Evolutionary conservation across 1,140 invertebrate genomes (phyloP).

Genomic region (Drosophila erecta): DNA sequence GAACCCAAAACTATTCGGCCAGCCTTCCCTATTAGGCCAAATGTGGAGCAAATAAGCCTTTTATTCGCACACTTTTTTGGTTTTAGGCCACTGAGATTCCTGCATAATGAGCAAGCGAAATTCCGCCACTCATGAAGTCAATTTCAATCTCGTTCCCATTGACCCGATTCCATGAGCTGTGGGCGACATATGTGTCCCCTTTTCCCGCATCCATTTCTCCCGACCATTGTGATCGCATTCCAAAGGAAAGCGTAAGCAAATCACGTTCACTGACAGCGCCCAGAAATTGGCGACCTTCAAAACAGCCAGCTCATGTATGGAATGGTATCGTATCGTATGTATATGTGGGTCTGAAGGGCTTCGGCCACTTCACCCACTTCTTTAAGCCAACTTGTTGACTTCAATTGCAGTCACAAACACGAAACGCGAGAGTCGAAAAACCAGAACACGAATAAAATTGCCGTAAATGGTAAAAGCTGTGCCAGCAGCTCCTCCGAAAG

Average conservation of each 20-base stretch:
- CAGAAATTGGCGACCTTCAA: slow-evolving; percentile 67
- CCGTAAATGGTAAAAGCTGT: slow-evolving; percentile 46
- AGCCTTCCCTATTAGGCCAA: background rate
- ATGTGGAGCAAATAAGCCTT: background rate
- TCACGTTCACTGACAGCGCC: slow-evolving; percentile 61
- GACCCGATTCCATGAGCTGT: slow-evolving; percentile 32
- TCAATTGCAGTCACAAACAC: slow-evolving; percentile 42
- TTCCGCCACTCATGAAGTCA: slow-evolving; percentile 18
- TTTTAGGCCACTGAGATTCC: slow-evolving; percentile 14
- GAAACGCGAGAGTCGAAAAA: slow-evolving; percentile 11
- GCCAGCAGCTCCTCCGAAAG: slow-evolving; percentile 38
- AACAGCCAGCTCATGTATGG: slow-evolving; percentile 34
- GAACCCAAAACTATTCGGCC: background rate
- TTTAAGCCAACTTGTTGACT: slow-evolving; percentile 42
- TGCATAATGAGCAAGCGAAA: slow-evolving; percentile 22
- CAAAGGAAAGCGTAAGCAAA: slow-evolving; percentile 70
- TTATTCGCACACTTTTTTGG: slow-evolving; percentile 8
- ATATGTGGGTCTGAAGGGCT: slow-evolving; percentile 61
- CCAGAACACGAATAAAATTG: slow-evolving; percentile 47
- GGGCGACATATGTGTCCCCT: slow-evolving; percentile 10
- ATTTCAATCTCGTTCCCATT: slow-evolving; percentile 30
- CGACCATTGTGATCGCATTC: slow-evolving; percentile 24
- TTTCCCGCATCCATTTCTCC: slow-evolving; percentile 17
- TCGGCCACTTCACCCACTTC: slow-evolving; percentile 48
- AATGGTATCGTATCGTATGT: background rate